Evolutionary conservation across 1,140 invertebrate genomes (phyloP), one percentile per base, ranked within the genome.

Genomic region (Scaptomyza montana): DNA sequence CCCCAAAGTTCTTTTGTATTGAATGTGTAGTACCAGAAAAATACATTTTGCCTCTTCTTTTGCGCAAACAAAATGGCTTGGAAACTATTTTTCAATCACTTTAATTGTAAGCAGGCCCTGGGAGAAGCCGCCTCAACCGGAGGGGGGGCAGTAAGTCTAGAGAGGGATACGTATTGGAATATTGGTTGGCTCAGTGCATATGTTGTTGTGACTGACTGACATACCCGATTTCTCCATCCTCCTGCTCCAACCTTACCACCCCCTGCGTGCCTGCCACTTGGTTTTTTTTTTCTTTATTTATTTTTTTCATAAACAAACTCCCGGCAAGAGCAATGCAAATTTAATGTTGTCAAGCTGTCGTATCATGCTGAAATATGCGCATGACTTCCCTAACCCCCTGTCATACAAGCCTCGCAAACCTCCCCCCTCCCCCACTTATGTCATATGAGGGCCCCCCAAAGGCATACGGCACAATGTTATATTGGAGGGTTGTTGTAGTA

Each of bases 51-150:
- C 67, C 66, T 77, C 59, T 75, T 62, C 57, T 79, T 84, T 84
- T 69, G 73, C 69, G 77, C 69, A 74, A 74, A 89, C 74, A 89
- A 89, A 89, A 89, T 89, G 84, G 84, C 84, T 89, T 89, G 84
- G 84, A 89, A 89, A 89, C 89, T 89, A 89, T 89, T 89, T 89
- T 89, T 79, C 84, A 89, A 89, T 89, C 84, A 89, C 84, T 89
- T 89, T 89, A 89, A 89, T 89, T 89, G 84, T 89, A 67, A 78
- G 74, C 78, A 78, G 60, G 55, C 39, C n/a, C 64, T 36, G 64
- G 46, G 3, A 3, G 3, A 1, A 19, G 8, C 4, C 9, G 25
- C 43, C 30, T 4, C 25, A 9, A 1, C 2, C 39, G 10, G 50
- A n/a, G 62, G 30, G 39, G 65, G 41, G 21, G 16, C 16, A 16